Evolutionary conservation across 2,797 vertebrate species (phyloP).

Genomic region (Neosilurus mollespiculum): DNA sequence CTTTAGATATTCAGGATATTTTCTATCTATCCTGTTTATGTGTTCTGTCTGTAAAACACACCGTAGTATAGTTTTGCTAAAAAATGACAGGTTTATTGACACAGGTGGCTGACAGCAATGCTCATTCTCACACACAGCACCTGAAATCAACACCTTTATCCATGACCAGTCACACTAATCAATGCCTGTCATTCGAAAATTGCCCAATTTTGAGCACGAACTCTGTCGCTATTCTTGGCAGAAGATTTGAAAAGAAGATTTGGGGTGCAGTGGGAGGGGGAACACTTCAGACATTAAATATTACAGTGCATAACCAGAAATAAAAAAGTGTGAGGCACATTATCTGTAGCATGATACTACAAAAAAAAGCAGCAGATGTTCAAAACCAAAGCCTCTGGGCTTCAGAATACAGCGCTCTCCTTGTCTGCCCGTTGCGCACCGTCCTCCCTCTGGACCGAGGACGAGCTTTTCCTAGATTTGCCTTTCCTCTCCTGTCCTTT

Average conservation of each 20-base stretch:
- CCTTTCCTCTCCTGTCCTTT: slow-evolving; percentile 56
- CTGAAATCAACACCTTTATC: slow-evolving; percentile 39
- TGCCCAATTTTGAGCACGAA: slow-evolving; percentile 20
- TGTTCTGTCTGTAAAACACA: neutral
- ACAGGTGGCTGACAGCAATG: neutral
- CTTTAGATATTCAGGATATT: neutral
- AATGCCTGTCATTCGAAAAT: slow-evolving; percentile 42
- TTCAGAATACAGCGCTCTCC: slow-evolving; percentile 55
- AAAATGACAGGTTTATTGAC: slow-evolving; percentile 28
- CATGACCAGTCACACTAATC: slow-evolving; percentile 40
- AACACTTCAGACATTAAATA: neutral
- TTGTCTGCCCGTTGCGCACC: slow-evolving; percentile 39
- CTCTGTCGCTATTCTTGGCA: slow-evolving; percentile 28
- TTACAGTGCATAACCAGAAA: slow-evolving; percentile 7
- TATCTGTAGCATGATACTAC: slow-evolving; percentile 19
- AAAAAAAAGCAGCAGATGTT: slow-evolving; percentile 28
- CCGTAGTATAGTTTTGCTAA: neutral
- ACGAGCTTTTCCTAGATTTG: slow-evolving; percentile 60
- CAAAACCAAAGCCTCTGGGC: slow-evolving; percentile 52
- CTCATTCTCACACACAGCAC: slow-evolving; percentile 31
- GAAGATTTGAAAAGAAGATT: slow-evolving; percentile 14
- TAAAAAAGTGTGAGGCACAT: neutral
- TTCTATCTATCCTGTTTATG: neutral
- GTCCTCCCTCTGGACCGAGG: slow-evolving; percentile 54
- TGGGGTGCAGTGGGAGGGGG: neutral